Percentiles rank a stretch among this genome's conserved stretches.
phyloP scores from a whole-genome alignment of 2,888 invertebrate genomes.

The Pseudococcus viburni region DNA sequence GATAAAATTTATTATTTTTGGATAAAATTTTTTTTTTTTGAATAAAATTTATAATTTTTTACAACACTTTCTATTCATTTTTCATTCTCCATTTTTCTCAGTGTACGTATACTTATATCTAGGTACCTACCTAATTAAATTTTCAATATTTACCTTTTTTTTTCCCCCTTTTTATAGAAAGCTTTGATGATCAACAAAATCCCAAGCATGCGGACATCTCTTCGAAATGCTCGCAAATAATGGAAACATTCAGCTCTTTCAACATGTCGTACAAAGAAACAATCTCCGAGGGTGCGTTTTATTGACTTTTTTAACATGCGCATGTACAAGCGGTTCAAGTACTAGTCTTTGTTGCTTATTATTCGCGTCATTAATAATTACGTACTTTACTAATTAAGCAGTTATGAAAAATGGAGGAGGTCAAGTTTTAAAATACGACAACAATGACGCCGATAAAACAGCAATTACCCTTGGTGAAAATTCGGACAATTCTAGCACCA shows the following conservation, averaged over 20 bases:
- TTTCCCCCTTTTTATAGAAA: neutral
- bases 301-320: too few species aligned
- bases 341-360: neutral
- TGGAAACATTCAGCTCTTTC: conserved; percentile 10
- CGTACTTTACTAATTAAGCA: neutral
- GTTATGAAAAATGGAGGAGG: neutral
- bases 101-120: neutral
- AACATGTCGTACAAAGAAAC: conserved; percentile 7
- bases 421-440: neutral
- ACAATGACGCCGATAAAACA: neutral
- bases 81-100: too few species aligned
- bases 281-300: conserved; percentile 4
- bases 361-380: neutral
- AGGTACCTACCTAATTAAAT: neutral
- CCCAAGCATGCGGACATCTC: neutral
- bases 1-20: too few species aligned
- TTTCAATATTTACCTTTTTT: neutral
- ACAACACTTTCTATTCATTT: too few species aligned
- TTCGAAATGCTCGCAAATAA: conserved; percentile 13
- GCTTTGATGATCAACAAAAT: neutral
- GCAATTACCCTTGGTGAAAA: neutral
- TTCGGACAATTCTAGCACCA: neutral
- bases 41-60: too few species aligned
- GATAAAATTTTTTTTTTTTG: too few species aligned
- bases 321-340: too few species aligned